These are phyloP conservation scores for Thalassophryne amazonica DNA, from an alignment of 2,797 vertebrate genomes.

Conservation along the genomic window DNA sequence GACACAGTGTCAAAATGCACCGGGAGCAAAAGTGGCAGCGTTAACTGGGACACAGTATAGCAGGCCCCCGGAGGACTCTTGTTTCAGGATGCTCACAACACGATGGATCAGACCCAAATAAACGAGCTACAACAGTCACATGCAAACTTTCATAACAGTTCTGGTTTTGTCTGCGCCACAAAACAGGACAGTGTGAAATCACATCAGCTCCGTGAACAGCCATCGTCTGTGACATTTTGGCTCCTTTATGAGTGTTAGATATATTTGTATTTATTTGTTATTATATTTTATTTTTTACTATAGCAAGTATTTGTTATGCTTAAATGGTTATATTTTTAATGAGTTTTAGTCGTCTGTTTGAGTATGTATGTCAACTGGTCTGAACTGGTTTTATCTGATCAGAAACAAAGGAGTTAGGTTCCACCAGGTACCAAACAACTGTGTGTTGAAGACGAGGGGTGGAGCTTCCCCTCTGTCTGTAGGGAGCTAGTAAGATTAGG, in stretches of 20 bases:
- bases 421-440: too few relatives aligned
- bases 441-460: too few relatives aligned
- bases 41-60: slow-evolving; percentile 74
- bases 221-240: slow-evolving; percentile 17
- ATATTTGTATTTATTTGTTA: too few relatives aligned
- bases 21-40: slow-evolving; percentile 65
- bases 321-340: too few relatives aligned
- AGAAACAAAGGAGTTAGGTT: too few relatives aligned
- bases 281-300: too few relatives aligned
- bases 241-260: slow-evolving; percentile 29
- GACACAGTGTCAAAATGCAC: slow-evolving; percentile 54
- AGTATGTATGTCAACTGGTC: too few relatives aligned
- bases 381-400: too few relatives aligned
- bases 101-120: slow-evolving; percentile 43
- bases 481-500: too few relatives aligned
- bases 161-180: slow-evolving; percentile 25
- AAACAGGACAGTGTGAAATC: slow-evolving; percentile 25
- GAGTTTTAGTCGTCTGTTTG: too few relatives aligned
- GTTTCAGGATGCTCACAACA: slow-evolving; percentile 62
- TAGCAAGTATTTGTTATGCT: too few relatives aligned
- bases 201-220: slow-evolving; percentile 17
- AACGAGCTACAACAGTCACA: slow-evolving; percentile 31
- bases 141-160: slow-evolving; percentile 20
- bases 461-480: too few relatives aligned
- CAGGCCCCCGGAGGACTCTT: slow-evolving; percentile 53